phyloP scores from a whole-genome alignment of 2,888 invertebrate species.

The Pardosa pseudoannulata region DNA sequence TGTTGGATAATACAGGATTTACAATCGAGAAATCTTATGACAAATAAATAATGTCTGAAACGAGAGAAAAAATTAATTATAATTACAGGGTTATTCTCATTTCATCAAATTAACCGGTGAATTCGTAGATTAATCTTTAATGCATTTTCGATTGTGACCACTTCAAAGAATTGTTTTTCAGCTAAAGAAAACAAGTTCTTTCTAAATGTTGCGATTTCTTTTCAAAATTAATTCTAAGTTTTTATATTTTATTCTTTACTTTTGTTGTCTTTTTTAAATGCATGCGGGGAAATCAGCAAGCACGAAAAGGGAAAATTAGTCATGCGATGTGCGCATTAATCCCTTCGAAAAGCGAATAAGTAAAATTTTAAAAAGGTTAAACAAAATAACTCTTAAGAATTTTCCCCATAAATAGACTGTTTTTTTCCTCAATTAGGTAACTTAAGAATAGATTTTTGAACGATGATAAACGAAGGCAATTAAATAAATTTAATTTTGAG shows the following conservation, averaged over 20 bases:
- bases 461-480: not conserved
- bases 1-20: no score
- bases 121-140: no score
- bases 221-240: not conserved
- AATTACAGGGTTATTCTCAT: no score
- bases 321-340: slow-evolving; percentile 7
- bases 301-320: not conserved
- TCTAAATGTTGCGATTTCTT: not conserved
- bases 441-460: not conserved
- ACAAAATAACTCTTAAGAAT: not conserved
- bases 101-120: no score
- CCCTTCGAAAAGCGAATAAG: not conserved
- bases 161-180: no score
- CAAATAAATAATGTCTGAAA: no score
- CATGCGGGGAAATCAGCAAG: not conserved
- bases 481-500: no score
- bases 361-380: not conserved
- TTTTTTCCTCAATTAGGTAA: not conserved
- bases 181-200: no score
- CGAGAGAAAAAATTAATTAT: no score
- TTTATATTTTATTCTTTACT: not conserved
- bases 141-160: no score
- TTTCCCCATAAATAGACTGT: not conserved
- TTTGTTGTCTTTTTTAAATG: not conserved
- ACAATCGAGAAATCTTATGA: no score